Percentiles rank a stretch among this genome's conserved stretches.
Evolutionary conservation across 2,888 invertebrate genomes (phyloP).

Genomic region (Tromatobia lineatoria): DNA sequence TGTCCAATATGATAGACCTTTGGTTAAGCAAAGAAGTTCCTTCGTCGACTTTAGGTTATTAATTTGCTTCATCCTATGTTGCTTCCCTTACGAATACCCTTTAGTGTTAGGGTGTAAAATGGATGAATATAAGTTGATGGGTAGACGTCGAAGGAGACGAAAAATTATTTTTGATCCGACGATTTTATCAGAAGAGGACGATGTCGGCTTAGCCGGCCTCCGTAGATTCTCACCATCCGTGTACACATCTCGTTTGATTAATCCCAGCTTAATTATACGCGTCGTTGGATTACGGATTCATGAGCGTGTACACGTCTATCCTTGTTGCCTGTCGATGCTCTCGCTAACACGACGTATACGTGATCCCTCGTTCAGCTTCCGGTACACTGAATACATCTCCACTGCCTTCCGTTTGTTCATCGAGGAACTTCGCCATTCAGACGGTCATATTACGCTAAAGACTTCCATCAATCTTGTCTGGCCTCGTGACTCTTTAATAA

Average conservation of each 20-base stretch:
- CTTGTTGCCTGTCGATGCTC: slow-evolving; percentile 5
- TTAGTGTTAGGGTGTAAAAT: too few species aligned
- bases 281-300: slow-evolving; percentile 31
- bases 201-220: too few species aligned
- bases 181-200: neutral
- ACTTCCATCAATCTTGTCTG: neutral
- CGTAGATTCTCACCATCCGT: slow-evolving; percentile 2
- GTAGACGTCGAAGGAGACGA: neutral
- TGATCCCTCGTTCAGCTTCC: slow-evolving; percentile 27
- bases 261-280: slow-evolving; percentile 39
- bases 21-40: too few species aligned
- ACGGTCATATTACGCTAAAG: neutral
- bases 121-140: too few species aligned
- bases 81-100: too few species aligned
- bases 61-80: too few species aligned
- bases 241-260: slow-evolving; percentile 26
- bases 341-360: neutral
- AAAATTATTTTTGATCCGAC: neutral
- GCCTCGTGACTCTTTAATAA: neutral
- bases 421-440: neutral
- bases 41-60: too few species aligned
- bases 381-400: slow-evolving; percentile 9
- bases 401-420: neutral
- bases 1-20: too few species aligned
- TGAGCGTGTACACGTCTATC: slow-evolving; percentile 4